These are phyloP conservation scores for Papilio polytes DNA, from an alignment of 1,140 invertebrate species.

Conservation along the genomic window DNA sequence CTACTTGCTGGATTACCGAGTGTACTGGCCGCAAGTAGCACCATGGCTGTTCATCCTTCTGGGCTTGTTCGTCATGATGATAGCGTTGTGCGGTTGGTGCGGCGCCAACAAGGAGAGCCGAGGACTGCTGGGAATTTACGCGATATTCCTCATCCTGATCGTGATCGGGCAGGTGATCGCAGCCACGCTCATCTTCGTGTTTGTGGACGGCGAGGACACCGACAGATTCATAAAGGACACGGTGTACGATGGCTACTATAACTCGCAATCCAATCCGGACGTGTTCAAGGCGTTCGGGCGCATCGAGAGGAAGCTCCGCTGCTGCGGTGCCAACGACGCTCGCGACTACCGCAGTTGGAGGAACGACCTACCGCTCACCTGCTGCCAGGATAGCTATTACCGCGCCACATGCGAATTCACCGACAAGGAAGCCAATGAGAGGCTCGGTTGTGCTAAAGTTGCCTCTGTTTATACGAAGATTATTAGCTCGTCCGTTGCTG, in stretches of 20 bases:
- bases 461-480: constrained; percentile 79
- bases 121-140: constrained; percentile 72
- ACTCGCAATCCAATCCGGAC: constrained; percentile 75
- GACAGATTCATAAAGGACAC: constrained; percentile 78
- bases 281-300: constrained; percentile 71
- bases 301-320: constrained; percentile 73
- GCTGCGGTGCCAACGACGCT: constrained; percentile 78
- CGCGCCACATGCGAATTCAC: constrained; percentile 76
- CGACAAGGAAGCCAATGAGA: constrained; percentile 78
- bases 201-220: constrained; percentile 75
- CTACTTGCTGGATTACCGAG: constrained; percentile 75
- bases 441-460: constrained; percentile 78
- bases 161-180: constrained; percentile 69
- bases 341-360: constrained; percentile 78
- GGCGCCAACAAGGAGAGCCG: constrained; percentile 72
- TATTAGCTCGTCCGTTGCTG: constrained; percentile 75
- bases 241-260: constrained; percentile 79
- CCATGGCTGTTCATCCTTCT: constrained; percentile 79
- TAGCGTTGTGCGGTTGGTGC: constrained; percentile 76
- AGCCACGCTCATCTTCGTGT: constrained; percentile 75
- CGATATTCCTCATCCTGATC: constrained; percentile 68
- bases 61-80: constrained; percentile 72
- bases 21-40: constrained; percentile 79
- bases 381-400: constrained; percentile 74
- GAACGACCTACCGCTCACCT: constrained; percentile 74